A percentile compares a stretch with the other conserved stretches of the same genome.
Conservation (phyloP, 2,797 vertebrate species). For the Prunella strophiata region DNA sequence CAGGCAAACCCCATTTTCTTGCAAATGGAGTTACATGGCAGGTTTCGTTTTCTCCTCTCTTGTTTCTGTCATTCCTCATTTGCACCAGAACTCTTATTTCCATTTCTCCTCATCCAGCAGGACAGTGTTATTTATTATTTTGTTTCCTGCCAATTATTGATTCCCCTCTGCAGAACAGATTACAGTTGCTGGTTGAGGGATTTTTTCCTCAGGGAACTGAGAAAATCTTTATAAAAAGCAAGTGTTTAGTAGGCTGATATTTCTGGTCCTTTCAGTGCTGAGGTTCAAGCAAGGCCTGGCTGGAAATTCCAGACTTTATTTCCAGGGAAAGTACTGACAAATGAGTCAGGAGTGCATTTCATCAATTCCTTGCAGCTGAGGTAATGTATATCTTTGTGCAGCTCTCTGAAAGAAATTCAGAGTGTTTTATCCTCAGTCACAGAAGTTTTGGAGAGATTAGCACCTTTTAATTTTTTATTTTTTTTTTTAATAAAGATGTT, state of each 20-base stretch:
- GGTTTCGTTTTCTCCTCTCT: neutral
- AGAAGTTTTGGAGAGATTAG: neutral
- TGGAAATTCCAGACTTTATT: slow-evolving; percentile 9
- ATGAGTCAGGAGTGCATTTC: neutral
- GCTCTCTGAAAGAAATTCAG: neutral
- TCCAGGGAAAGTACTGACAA: neutral
- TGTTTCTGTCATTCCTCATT: slow-evolving; percentile 62
- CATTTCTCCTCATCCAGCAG: slow-evolving; percentile 24
- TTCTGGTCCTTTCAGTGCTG: neutral
- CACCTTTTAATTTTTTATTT: neutral
- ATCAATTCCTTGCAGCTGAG: neutral
- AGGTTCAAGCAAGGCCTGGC: neutral
- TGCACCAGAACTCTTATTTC: slow-evolving; percentile 59
- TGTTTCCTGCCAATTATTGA: slow-evolving; percentile 57
- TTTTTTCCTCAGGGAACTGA: neutral
- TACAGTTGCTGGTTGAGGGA: neutral
- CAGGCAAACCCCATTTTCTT: slow-evolving; percentile 37
- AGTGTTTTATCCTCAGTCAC: neutral
- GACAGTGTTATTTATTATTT: slow-evolving; percentile 60
- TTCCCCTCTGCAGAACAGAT: slow-evolving; percentile 13
- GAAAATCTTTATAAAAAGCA: slow-evolving; percentile 34
- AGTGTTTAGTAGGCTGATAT: slow-evolving; percentile 12
- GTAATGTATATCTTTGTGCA: neutral
- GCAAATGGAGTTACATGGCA: slow-evolving; percentile 44
- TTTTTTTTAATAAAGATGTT: neutral